Evolutionary conservation across 2,797 vertebrate genomes (phyloP).

Genomic region (Rhinatrema bivittatum): DNA sequence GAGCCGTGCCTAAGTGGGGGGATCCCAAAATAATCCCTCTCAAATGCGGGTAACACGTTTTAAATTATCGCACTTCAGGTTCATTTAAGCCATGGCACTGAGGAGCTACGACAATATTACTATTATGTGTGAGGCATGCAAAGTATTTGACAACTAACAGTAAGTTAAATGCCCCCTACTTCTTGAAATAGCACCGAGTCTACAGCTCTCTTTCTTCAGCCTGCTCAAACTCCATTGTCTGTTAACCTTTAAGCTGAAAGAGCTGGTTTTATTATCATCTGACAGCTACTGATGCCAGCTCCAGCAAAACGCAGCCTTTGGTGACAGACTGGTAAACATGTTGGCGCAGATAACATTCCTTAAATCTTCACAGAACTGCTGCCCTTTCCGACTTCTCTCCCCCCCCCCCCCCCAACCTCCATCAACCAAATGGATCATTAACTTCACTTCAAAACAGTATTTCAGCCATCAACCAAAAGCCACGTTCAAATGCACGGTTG

Average conservation of each 20-base stretch:
- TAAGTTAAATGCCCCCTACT: not conserved
- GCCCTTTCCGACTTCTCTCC: not conserved
- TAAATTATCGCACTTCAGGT: not conserved
- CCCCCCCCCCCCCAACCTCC: not conserved
- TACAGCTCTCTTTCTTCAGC: not conserved
- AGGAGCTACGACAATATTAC: not conserved
- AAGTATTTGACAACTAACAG: not conserved
- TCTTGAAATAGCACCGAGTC: fast-evolving
- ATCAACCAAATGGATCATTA: not conserved
- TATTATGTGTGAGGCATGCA: not conserved
- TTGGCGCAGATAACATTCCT: not conserved
- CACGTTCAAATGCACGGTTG: too few relatives aligned
- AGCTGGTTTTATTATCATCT: not conserved
- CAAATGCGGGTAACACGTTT: too few relatives aligned
- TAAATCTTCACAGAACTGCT: not conserved
- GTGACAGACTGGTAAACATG: not conserved
- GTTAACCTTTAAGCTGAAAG: not conserved
- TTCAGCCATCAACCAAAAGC: too few relatives aligned
- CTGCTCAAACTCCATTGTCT: not conserved
- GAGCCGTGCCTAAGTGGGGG: not conserved
- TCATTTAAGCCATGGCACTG: not conserved
- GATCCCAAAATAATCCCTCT: not conserved
- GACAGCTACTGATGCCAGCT: not conserved
- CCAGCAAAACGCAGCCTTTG: too few relatives aligned
- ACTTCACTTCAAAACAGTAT: too few relatives aligned